These are phyloP conservation scores for Apis dorsata DNA, from an alignment of 1,140 invertebrate genomes.

Conservation along the genomic window DNA sequence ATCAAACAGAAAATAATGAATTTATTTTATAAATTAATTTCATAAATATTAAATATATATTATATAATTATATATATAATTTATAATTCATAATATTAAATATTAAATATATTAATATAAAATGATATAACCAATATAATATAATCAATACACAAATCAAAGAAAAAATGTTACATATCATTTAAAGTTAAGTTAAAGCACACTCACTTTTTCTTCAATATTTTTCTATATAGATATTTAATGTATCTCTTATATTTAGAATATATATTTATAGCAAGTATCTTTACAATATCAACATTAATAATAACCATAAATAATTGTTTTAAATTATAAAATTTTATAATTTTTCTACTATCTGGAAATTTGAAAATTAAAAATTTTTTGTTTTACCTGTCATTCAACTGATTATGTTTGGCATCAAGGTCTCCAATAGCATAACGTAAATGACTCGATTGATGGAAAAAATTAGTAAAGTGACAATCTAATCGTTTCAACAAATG, in stretches of 20 bases:
- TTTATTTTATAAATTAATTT: neutral
- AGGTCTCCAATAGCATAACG: conserved; percentile 30
- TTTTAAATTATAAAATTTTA: neutral
- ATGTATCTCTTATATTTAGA: neutral
- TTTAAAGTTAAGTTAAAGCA: too few relatives aligned
- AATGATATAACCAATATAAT: too few relatives aligned
- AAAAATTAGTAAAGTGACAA: conserved; percentile 22
- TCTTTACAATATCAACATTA: neutral
- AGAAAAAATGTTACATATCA: too few relatives aligned
- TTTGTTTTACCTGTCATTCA: conserved; percentile 41
- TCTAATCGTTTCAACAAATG: conserved; percentile 45
- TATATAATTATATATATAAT: too few relatives aligned
- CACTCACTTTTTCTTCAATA: too few relatives aligned
- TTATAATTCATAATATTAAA: too few relatives aligned
- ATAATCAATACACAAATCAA: too few relatives aligned
- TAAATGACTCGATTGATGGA: conserved; percentile 35
- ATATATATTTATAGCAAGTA: neutral
- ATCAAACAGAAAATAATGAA: too few relatives aligned
- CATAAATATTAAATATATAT: neutral
- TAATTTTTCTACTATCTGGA: neutral
- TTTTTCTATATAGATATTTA: neutral
- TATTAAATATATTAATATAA: too few relatives aligned
- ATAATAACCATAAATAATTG: neutral
- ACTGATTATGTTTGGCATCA: conserved; percentile 24
- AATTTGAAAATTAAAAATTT: neutral